Percentiles rank a stretch among this genome's conserved stretches.
phyloP scores from a whole-genome alignment of 2,888 invertebrate species.

The Agrochola litura region DNA sequence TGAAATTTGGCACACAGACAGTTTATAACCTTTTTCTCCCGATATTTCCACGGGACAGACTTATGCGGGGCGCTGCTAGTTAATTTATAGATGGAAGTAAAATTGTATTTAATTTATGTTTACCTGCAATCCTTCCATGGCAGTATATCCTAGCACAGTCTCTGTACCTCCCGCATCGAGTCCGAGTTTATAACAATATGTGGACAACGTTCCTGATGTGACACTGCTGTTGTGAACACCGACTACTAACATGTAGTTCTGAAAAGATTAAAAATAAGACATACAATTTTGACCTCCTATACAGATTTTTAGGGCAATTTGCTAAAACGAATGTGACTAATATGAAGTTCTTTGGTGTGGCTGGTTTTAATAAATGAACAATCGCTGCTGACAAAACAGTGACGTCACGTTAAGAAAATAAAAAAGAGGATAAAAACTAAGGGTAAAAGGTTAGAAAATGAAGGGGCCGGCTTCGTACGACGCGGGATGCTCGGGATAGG shows the following conservation, averaged over 20 bases:
- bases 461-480: too few species aligned
- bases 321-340: neutral
- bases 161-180: constrained; percentile 83
- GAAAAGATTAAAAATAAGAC: constrained; percentile 28
- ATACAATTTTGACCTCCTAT: neutral
- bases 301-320: neutral
- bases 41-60: too few species aligned
- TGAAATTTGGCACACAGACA: too few species aligned
- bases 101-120: neutral
- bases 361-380: neutral
- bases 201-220: constrained; percentile 76
- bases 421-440: too few species aligned
- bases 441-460: too few species aligned
- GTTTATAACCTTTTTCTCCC: too few species aligned
- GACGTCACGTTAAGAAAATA: too few species aligned
- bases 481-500: too few species aligned
- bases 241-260: constrained; percentile 88
- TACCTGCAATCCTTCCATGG: constrained; percentile 89
- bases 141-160: constrained; percentile 87
- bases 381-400: neutral
- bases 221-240: constrained; percentile 80
- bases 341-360: neutral
- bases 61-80: too few species aligned
- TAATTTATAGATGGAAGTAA: too few species aligned
- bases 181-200: constrained; percentile 88